Conservation (phyloP, 2,113 vertebrate species). For the Heliornis fulica region DNA sequence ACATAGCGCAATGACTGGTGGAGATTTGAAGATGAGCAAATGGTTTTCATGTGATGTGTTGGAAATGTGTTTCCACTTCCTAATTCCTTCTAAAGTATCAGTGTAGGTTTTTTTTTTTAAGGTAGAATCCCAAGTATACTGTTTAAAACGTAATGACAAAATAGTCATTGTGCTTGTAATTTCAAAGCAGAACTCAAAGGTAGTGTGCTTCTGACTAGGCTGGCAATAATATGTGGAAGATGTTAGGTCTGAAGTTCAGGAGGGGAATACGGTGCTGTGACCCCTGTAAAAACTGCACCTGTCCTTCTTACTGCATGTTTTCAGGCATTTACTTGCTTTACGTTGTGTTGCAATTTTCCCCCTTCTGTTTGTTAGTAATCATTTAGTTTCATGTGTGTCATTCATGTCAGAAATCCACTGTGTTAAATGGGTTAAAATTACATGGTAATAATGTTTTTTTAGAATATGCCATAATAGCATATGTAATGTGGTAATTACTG, state of each 20-base stretch:
- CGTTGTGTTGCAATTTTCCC: background rate
- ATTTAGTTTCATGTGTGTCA: background rate
- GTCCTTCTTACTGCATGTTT: background rate
- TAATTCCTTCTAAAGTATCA: background rate
- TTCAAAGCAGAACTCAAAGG: background rate
- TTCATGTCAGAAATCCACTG: background rate
- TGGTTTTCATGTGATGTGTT: conserved; percentile 16
- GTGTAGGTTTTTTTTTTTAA: background rate
- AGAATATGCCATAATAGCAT: background rate
- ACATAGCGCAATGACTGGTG: background rate
- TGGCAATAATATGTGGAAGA: background rate
- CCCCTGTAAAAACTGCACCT: background rate
- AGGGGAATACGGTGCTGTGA: background rate
- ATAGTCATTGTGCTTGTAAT: background rate
- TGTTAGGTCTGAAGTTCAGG: background rate
- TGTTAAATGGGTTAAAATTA: background rate
- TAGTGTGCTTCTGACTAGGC: background rate
- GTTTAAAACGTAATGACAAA: background rate
- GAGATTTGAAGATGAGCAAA: conserved; percentile 28
- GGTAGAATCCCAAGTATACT: background rate
- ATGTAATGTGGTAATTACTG: background rate
- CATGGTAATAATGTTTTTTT: background rate
- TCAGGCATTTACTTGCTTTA: background rate
- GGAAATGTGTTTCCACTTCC: conserved; percentile 46
- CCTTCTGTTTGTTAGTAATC: background rate